These are phyloP conservation scores for Chaenocephalus aceratus DNA, from an alignment of 2,113 vertebrate species.

Conservation along the genomic window DNA sequence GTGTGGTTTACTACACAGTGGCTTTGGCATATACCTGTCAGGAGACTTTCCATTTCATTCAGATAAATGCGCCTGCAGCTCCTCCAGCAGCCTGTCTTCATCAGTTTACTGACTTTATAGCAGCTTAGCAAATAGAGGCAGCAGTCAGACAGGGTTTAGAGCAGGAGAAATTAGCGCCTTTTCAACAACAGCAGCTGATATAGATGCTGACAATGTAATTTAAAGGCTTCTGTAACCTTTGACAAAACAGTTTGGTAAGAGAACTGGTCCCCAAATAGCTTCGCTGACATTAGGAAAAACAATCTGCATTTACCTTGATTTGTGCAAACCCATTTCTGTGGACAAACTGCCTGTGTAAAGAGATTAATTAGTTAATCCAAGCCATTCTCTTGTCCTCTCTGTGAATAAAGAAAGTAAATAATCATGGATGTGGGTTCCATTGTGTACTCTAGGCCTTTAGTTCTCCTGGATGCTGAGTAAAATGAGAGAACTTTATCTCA, in stretches of 20 bases:
- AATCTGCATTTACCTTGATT: constrained; percentile 74
- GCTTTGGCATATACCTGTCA: constrained; percentile 68
- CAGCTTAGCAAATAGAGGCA: constrained; percentile 65
- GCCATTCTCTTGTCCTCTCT: constrained; percentile 58
- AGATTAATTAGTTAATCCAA: constrained; percentile 82
- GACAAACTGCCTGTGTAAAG: constrained; percentile 63
- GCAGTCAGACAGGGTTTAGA: constrained; percentile 52
- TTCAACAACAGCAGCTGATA: constrained; percentile 61
- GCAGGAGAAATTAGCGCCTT: constrained; percentile 61
- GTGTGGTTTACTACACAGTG: constrained; percentile 69
- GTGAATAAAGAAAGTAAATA: constrained; percentile 71
- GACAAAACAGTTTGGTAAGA: constrained; percentile 66
- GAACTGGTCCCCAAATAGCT: constrained; percentile 52
- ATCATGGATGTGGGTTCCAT: constrained; percentile 69
- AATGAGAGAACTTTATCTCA: constrained; percentile 81
- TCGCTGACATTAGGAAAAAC: constrained; percentile 61
- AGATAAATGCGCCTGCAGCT: constrained; percentile 72
- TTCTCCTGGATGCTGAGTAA: constrained; percentile 54
- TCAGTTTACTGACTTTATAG: constrained; percentile 75
- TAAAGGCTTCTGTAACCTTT: constrained; percentile 70
- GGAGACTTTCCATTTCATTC: constrained; percentile 73
- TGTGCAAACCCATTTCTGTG: constrained; percentile 68
- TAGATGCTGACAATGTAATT: constrained; percentile 71
- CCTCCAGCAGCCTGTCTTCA: constrained; percentile 62
- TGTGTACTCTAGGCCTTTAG: constrained; percentile 68